These are phyloP conservation scores for Bungarus multicinctus DNA, from an alignment of 2,113 vertebrate genomes.

Conservation along the genomic window DNA sequence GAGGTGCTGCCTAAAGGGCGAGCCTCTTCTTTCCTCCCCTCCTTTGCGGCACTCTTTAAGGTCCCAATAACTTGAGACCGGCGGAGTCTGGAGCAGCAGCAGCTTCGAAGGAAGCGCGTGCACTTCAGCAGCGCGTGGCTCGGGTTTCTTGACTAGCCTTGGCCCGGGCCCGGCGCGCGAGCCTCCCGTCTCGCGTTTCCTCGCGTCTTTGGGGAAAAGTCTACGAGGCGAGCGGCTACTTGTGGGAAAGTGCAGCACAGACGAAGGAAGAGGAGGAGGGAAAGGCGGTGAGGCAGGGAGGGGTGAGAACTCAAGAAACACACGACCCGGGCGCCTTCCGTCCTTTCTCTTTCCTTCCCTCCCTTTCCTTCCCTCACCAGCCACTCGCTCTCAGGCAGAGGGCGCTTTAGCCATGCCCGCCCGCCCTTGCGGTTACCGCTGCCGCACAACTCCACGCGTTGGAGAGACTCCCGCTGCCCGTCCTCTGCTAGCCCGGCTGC, in stretches of 20 bases:
- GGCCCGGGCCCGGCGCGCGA: neutral
- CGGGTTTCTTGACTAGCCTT: neutral
- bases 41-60: neutral
- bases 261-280: neutral
- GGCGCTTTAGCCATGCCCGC: slow-evolving; percentile 71
- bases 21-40: neutral
- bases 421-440: slow-evolving; percentile 55
- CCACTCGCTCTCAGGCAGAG: slow-evolving; percentile 69
- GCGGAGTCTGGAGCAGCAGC: neutral
- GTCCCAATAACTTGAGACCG: neutral
- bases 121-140: slow-evolving; percentile 10
- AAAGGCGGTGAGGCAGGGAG: neutral
- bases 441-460: slow-evolving; percentile 45
- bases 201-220: neutral
- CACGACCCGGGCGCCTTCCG: slow-evolving; percentile 25
- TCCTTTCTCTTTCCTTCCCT: slow-evolving; percentile 45
- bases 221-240: slow-evolving; percentile 12
- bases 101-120: neutral
- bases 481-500: slow-evolving; percentile 40
- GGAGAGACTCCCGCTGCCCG: slow-evolving; percentile 40
- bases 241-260: neutral
- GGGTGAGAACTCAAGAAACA: slow-evolving; percentile 15
- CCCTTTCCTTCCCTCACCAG: slow-evolving; percentile 43
- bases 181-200: slow-evolving; percentile 16
- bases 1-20: neutral